These are phyloP conservation scores for Pantala flavescens DNA, from an alignment of 1,140 invertebrate species.

Conservation along the genomic window DNA sequence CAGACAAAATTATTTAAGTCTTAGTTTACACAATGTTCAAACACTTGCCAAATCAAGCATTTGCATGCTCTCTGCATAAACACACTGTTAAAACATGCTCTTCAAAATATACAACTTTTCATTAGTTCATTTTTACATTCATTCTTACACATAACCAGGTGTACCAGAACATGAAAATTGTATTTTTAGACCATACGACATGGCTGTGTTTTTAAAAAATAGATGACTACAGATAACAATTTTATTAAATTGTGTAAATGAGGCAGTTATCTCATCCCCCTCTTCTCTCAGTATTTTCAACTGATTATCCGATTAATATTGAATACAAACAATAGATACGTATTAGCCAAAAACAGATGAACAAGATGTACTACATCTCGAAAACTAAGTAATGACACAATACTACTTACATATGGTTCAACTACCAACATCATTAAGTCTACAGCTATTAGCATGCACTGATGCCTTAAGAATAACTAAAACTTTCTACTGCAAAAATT, in stretches of 20 bases:
- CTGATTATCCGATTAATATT: not conserved
- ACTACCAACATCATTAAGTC: not conserved
- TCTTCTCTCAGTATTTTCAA: not conserved
- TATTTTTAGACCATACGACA: not conserved
- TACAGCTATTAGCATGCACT: not conserved
- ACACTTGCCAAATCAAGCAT: too few species aligned
- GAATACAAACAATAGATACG: not conserved
- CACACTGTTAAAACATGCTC: too few species aligned
- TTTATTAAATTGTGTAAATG: not conserved
- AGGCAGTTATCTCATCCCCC: not conserved
- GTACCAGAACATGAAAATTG: not conserved
- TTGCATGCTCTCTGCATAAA: too few species aligned
- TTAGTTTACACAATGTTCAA: too few species aligned
- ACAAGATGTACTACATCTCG: not conserved
- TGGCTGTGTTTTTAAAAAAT: constrained; percentile 1
- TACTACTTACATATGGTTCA: not conserved
- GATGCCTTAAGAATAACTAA: not conserved
- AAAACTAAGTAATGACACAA: not conserved
- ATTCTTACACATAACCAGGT: too few species aligned
- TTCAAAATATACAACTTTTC: too few species aligned
- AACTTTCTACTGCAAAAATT: not conserved
- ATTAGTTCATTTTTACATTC: too few species aligned
- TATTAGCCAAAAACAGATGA: not conserved
- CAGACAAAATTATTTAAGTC: too few species aligned
- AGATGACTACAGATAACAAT: not conserved